Evolutionary conservation across 2,888 invertebrate genomes (phyloP).

Genomic region (Ligdia adustata): DNA sequence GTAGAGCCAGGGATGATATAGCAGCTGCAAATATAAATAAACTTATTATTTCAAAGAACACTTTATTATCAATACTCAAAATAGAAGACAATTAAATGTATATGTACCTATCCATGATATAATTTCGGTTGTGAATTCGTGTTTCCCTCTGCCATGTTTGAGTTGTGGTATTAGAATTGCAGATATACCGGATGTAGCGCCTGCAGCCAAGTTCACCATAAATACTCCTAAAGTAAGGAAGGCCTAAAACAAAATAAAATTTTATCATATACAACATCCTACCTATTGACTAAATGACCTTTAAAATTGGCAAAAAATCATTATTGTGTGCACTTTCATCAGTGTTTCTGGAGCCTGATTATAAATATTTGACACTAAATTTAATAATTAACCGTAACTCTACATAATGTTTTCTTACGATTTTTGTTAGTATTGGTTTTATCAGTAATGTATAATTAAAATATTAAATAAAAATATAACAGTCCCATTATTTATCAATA

Average conservation of each 20-base stretch:
- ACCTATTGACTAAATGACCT: too few relatives aligned
- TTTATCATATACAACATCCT: too few relatives aligned
- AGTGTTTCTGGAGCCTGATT: too few relatives aligned
- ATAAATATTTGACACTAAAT: too few relatives aligned
- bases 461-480: too few relatives aligned
- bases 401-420: too few relatives aligned
- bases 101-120: constrained; percentile 86
- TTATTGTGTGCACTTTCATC: too few relatives aligned
- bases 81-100: constrained; percentile 8
- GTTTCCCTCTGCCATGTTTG: constrained; percentile 57
- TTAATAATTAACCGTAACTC: too few relatives aligned
- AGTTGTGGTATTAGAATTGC: constrained; percentile 86
- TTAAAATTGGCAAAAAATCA: too few relatives aligned
- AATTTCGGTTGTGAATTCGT: constrained; percentile 74
- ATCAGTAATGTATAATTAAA: too few relatives aligned
- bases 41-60: not conserved
- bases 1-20: constrained; percentile 84
- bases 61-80: not conserved
- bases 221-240: constrained; percentile 82
- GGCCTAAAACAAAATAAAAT: constrained; percentile 58
- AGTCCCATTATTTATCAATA: too few relatives aligned
- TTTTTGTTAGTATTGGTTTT: too few relatives aligned
- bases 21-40: constrained; percentile 76
- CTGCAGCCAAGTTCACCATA: constrained; percentile 80
- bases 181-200: constrained; percentile 86